These are phyloP conservation scores for Periophthalmus modestus DNA, from an alignment of 2,113 vertebrate genomes.

Conservation along the genomic window DNA sequence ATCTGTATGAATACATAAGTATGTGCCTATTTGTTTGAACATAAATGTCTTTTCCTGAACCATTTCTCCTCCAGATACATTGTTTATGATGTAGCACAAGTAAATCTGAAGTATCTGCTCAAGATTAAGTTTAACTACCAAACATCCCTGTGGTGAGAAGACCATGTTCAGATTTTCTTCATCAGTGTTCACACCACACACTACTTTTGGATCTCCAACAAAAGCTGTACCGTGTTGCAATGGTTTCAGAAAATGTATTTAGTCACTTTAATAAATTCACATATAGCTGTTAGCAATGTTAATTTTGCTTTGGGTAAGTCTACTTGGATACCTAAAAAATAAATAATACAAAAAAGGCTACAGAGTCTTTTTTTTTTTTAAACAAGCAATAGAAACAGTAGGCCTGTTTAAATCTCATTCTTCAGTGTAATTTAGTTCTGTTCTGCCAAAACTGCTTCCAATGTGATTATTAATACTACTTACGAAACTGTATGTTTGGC, in stretches of 20 bases:
- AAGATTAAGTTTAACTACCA: conserved; percentile 98
- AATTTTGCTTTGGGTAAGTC: conserved; percentile 34
- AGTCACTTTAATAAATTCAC: conserved; percentile 55
- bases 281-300: conserved; percentile 37
- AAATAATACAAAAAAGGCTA: too few relatives aligned
- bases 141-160: conserved; percentile 89
- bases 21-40: background rate
- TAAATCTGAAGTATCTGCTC: conserved; percentile 96
- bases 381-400: background rate
- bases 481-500: conserved; percentile 15
- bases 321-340: conserved; percentile 12
- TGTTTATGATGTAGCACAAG: conserved; percentile 93
- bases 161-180: background rate
- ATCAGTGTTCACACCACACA: conserved; percentile 32
- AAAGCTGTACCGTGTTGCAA: conserved; percentile 16
- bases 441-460: background rate
- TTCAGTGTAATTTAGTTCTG: background rate
- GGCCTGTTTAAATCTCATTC: too few relatives aligned
- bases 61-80: conserved; percentile 85
- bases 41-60: conserved; percentile 74
- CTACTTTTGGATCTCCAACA: conserved; percentile 39
- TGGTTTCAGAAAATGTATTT: conserved; percentile 42
- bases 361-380: too few relatives aligned
- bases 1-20: background rate
- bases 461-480: background rate